A percentile compares a stretch with the other conserved stretches of the same genome.
phyloP scores from a whole-genome alignment of 2,888 invertebrate species.

The Belgica antarctica region DNA sequence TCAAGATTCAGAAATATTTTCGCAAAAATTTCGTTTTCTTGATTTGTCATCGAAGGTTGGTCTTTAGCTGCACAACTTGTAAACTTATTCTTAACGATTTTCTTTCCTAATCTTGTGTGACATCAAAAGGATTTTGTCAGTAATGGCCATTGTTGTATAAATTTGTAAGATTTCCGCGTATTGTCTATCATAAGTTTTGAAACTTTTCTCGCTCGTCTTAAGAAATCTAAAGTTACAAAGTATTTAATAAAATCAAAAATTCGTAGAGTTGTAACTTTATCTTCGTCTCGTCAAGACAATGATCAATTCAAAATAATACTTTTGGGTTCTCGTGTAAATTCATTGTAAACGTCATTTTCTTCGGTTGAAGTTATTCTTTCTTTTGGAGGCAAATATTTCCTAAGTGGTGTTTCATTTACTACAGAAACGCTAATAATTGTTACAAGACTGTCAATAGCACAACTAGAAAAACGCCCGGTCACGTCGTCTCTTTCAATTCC shows the following conservation, averaged over 20 bases:
- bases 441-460: not conserved
- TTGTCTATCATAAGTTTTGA: slow-evolving; percentile 30
- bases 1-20: slow-evolving; percentile 13
- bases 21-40: slow-evolving; percentile 4
- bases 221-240: not conserved
- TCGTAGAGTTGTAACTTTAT: not conserved
- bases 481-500: too few species aligned
- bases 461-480: too few species aligned
- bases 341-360: slow-evolving; percentile 32
- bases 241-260: not conserved
- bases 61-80: slow-evolving; percentile 24
- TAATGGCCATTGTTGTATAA: slow-evolving; percentile 30
- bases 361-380: too few species aligned
- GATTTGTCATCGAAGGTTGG: slow-evolving; percentile 21
- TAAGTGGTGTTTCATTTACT: slow-evolving; percentile 12
- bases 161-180: slow-evolving; percentile 15
- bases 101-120: not conserved
- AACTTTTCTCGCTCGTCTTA: not conserved
- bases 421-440: not conserved
- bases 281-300: not conserved
- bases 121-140: not conserved
- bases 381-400: slow-evolving; percentile 23
- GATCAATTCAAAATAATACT: slow-evolving; percentile 21
- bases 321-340: slow-evolving; percentile 24
- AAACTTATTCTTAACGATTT: not conserved